These are phyloP conservation scores for Psittacula derbiana DNA, from an alignment of 2,797 vertebrate species.

Conservation along the genomic window DNA sequence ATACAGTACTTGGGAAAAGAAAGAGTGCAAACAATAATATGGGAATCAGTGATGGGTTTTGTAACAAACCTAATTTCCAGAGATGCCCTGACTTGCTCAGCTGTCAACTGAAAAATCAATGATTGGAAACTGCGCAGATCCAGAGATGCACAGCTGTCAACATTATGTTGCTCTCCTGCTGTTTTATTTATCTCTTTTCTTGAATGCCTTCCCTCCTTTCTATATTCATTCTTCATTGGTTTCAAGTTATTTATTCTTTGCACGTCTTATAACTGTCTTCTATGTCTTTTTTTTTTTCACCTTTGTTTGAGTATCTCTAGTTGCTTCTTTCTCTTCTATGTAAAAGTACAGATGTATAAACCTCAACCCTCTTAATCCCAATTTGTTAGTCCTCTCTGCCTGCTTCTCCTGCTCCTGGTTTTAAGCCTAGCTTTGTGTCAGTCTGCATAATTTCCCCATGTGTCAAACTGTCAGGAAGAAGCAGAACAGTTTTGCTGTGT, in stretches of 20 bases:
- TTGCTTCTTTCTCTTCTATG: neutral
- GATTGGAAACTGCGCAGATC: neutral
- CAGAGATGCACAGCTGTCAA: neutral
- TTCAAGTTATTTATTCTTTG: neutral
- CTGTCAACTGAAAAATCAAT: neutral
- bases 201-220: neutral
- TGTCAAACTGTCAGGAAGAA: neutral
- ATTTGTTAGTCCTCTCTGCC: neutral
- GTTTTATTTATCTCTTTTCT: neutral
- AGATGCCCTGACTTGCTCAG: neutral
- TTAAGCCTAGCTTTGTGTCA: neutral
- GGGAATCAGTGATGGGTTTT: neutral
- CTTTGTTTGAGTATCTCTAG: neutral
- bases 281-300: rapidly evolving
- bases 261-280: neutral
- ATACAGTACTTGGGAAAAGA: neutral
- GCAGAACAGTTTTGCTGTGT: neutral
- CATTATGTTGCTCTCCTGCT: neutral
- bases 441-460: neutral
- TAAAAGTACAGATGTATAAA: neutral
- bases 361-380: neutral
- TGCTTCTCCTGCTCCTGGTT: neutral
- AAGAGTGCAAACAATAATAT: neutral
- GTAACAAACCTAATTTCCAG: neutral
- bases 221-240: neutral